Percentiles rank a stretch among this genome's conserved stretches.
Evolutionary conservation across 2,888 invertebrate species (phyloP).

Genomic region (Tipula vernalis): DNA sequence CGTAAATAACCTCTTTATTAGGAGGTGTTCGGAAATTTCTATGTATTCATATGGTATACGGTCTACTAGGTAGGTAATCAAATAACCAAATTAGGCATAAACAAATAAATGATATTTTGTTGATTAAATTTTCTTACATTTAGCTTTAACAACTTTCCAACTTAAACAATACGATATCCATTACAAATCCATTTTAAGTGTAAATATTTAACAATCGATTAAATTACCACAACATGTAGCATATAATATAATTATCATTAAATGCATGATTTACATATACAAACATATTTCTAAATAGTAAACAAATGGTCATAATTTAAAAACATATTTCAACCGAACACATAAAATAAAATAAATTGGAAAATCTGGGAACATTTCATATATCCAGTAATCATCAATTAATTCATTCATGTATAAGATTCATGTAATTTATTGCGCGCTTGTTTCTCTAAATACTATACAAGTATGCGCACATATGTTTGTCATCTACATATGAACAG

Average conservation of each 20-base stretch:
- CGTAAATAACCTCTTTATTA: too few species aligned
- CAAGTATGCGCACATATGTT: not conserved
- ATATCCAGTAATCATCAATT: not conserved
- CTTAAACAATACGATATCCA: not conserved
- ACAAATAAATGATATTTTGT: too few species aligned
- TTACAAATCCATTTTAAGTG: not conserved
- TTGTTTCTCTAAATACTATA: not conserved
- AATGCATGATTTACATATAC: not conserved
- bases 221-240: not conserved
- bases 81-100: too few species aligned
- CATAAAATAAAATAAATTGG: not conserved
- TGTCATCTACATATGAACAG: not conserved
- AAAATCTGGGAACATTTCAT: not conserved
- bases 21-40: too few species aligned
- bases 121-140: too few species aligned
- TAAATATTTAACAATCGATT: not conserved
- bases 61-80: too few species aligned
- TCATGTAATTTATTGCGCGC: not conserved
- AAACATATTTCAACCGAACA: not conserved
- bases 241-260: not conserved
- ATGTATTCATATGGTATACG: too few species aligned
- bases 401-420: not conserved
- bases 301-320: not conserved
- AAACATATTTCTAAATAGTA: not conserved
- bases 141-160: not conserved